Percentiles rank a stretch among this genome's conserved stretches.
phyloP scores from a whole-genome alignment of 2,888 invertebrate genomes.

The Diarsia rubi region DNA sequence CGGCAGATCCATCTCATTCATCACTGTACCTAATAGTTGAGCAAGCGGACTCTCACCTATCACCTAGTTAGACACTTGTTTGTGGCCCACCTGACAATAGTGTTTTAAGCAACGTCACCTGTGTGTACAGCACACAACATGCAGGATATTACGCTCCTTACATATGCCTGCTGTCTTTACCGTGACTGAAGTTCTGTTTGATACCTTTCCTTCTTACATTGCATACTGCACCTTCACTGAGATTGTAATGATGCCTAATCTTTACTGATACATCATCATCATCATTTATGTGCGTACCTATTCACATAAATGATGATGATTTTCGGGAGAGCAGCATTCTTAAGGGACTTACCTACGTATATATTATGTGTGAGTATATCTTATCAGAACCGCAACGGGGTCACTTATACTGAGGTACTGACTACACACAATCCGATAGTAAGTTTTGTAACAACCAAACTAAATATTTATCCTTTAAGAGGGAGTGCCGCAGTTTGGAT shows the following conservation, averaged over 20 bases:
- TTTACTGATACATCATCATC: not conserved
- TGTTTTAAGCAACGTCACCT: not conserved
- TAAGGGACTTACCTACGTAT: slow-evolving; percentile 1
- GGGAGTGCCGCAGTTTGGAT: not conserved
- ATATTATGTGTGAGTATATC: slow-evolving; percentile 10
- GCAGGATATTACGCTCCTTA: not conserved
- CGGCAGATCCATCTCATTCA: not conserved
- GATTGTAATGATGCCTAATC: slow-evolving; percentile 1
- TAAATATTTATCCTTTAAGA: not conserved
- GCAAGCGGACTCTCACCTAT: too few relatives aligned
- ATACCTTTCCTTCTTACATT: not conserved
- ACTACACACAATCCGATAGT: not conserved
- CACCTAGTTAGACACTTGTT: not conserved
- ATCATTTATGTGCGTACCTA: not conserved
- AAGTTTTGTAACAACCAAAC: slow-evolving; percentile 21
- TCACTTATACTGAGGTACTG: not conserved
- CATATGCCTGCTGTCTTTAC: not conserved
- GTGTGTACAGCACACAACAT: too few relatives aligned
- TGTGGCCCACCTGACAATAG: not conserved
- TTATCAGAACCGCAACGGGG: slow-evolving; percentile 39
- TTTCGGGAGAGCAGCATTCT: not conserved
- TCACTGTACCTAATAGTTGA: too few relatives aligned
- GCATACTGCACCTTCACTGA: too few relatives aligned
- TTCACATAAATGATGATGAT: too few relatives aligned
- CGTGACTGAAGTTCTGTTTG: not conserved